Conservation (phyloP, 2,113 vertebrate genomes). For the Passer montanus region DNA sequence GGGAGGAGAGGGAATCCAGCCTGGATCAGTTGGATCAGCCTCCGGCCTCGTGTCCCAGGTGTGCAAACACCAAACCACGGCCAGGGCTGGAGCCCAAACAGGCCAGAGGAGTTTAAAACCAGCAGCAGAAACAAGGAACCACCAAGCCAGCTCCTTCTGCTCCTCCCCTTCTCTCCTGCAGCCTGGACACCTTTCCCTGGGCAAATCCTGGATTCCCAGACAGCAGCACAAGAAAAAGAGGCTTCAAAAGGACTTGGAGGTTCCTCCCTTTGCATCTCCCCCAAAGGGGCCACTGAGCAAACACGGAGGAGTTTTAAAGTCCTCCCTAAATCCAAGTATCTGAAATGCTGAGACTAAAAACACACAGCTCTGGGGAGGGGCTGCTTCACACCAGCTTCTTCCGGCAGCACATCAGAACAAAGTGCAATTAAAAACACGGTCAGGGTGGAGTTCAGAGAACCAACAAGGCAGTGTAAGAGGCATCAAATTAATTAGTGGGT, state of each 20-base stretch:
- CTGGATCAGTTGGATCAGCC: fast-evolving
- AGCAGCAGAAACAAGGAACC: not conserved
- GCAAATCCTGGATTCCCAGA: not conserved
- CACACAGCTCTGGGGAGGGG: not conserved
- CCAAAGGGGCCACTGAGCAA: not conserved
- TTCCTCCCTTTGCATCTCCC: not conserved
- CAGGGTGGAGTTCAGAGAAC: not conserved
- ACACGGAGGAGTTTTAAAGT: not conserved
- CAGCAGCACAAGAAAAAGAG: not conserved
- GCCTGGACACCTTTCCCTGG: not conserved
- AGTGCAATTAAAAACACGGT: not conserved
- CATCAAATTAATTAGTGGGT: fast-evolving
- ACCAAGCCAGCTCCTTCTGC: not conserved
- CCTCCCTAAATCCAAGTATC: not conserved
- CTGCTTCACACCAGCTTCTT: not conserved
- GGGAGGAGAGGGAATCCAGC: not conserved
- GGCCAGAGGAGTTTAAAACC: not conserved
- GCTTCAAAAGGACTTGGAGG: not conserved
- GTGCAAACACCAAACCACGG: not conserved
- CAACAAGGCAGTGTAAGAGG: not conserved
- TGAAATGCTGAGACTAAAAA: constrained; percentile 26
- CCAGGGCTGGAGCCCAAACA: not conserved
- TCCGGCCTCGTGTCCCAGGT: fast-evolving
- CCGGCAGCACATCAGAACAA: not conserved
- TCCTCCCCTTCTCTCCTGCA: not conserved